These are phyloP conservation scores for Ranitomeya imitator DNA, from an alignment of 2,113 vertebrate species.

Conservation along the genomic window DNA sequence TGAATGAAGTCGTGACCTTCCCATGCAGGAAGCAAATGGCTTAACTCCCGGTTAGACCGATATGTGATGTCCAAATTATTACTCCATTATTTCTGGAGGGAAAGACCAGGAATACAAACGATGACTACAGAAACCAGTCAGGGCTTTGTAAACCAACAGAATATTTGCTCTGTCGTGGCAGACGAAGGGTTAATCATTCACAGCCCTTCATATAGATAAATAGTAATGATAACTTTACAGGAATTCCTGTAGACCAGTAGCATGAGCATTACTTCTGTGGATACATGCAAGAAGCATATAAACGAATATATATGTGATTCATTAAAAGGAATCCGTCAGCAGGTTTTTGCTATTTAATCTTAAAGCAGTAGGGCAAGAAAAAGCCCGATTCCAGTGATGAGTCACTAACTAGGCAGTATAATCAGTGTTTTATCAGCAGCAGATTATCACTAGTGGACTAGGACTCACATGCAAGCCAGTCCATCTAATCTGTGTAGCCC, in stretches of 20 bases:
- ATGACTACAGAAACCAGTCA: background rate
- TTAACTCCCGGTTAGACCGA: constrained; percentile 14
- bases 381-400: no score
- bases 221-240: background rate
- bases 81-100: background rate
- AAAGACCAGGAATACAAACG: background rate
- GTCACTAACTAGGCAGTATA: no score
- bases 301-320: background rate
- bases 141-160: background rate
- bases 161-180: background rate
- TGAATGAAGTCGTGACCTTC: constrained; percentile 21
- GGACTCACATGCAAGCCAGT: no score
- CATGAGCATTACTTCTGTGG: background rate
- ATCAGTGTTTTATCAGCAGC: no score
- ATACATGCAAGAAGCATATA: background rate
- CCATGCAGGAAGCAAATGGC: constrained; percentile 11
- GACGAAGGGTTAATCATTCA: background rate
- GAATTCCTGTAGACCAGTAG: background rate
- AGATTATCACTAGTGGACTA: no score
- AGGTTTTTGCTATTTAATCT: no score
- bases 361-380: no score
- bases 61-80: background rate
- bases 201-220: background rate
- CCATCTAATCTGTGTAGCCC: no score
- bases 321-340: no score